Evolutionary conservation across 2,888 invertebrate genomes (phyloP), one percentile per base, ranked within the genome.

Genomic region (Netelia fuscicornis): DNA sequence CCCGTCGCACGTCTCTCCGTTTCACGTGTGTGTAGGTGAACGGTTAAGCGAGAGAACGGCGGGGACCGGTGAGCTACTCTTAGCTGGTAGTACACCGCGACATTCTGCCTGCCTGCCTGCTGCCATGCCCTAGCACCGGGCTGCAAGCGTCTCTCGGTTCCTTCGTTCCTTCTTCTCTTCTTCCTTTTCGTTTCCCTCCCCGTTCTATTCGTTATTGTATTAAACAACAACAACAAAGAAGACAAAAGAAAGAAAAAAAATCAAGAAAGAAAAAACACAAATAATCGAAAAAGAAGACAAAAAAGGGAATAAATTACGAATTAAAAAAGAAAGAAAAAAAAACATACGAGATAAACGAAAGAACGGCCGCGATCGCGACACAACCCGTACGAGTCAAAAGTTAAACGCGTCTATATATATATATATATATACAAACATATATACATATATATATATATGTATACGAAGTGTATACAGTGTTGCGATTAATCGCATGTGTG

Each of bases 121-220:
- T 89, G 91, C 91, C 92, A 92, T 92, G 92, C 90, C 92, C 91
- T 92, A 92, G 91, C 92, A 92, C 91, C 92, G 80, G 89, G 89
- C 89, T 87, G 89, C 87, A 75, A 84, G 80, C 87, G 88, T 88
- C 86, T 88, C 87, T 85, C 87, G 86, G 86, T 87, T 88, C 87
- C 86, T 85, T 88, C 87, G 86, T 86, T 86, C 89, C 85, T 86
- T 85, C 85, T 84, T 86, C 87, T 87, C 87, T 84, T 86, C 83
- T 85, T 81, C 75, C 79, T 84, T 71, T 86, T 86, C 87, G 82
- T 87, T 78, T 86, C 85, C 89, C 88, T 89, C 86, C 89, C 89
- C 87, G 88, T 89, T 87, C 71, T 71, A 44, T 48, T 54, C 48
- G 1, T 70, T 70, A 54, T 37, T 79, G 3, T 44, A 44, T 67